Evolutionary conservation across 2,797 vertebrate species (phyloP), one percentile per base, ranked within the genome.

Genomic region (Phylloscopus collybita): DNA sequence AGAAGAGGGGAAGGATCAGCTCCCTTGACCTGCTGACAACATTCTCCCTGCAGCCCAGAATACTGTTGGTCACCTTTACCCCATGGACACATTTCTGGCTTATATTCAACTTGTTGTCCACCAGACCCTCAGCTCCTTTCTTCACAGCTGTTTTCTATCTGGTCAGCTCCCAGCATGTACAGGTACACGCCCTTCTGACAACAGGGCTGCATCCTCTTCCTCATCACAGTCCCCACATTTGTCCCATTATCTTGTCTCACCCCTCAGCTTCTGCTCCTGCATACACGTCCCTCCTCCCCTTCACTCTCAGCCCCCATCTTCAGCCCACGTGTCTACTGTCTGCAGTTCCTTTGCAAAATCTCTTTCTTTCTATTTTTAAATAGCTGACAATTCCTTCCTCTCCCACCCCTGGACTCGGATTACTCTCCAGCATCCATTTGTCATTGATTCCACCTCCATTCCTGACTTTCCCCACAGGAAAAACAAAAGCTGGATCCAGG

Each of bases 341-440:
- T 92, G 64, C 30, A 27, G 53, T 76, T 91, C 32, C 60, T 85
- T 71, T 93, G 80, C 47, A 76, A 70, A 70, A 40, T 75, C n/a
- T n/a, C 34, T 70, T 86, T 82, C 62, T 72, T 91, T 86, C 80
- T 95, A 40, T 91, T 93, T 96, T 82, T 70, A 92, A 87, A 71
- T 38, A 4, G 3, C 51, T 82, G 67, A 66, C 83, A 85, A 81
- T 85, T 95, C 70, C 69, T 93, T 85, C 87, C 78, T 89, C 51
- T 67, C 49, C 81, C 81, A 89, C 13, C 84, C 30, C 74, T 81
- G 91, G 89, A 89, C 94, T 94, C 3, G 0, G 7, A 76, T 92
- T 94, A 85, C 60, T 82, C 87, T 96, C 56, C 78, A 89, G 67
- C 60, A 89, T 86, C 54, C 81, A 80, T 87, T 95, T 94, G 49